Evolutionary conservation across 2,113 vertebrate genomes (phyloP), one percentile per base, ranked within the genome.

Genomic region (Corythoichthys haematopterus): DNA sequence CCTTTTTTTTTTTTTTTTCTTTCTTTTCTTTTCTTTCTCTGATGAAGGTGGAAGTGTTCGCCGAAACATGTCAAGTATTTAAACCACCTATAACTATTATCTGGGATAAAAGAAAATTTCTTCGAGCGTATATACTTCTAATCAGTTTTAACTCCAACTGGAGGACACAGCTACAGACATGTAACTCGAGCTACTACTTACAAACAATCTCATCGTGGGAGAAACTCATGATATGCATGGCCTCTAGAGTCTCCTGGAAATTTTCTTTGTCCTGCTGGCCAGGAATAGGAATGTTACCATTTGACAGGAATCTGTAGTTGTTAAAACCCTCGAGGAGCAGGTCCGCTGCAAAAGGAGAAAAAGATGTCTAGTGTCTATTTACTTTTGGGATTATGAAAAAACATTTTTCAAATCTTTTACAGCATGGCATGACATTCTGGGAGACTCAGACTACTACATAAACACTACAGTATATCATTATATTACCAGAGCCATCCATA

Each of bases 221-320:
- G 87, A 99, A 99, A 65, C 96, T 96, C 97, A 99, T 99, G 75
- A 99, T 99, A 72, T 95, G 94, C 97, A 99, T 98, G 37, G 97
- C 96, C 69, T 99, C 97, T 94, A 99, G 94, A 0, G 97, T 99
- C 84, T 99, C 97, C 86, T 99, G 97, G 62, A 98, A 99, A 82
- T 98, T 98, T 53, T 99, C 97, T 77, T 98, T 99, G 91, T 99
- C 97, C 79, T 98, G 96, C 35, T 99, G 97, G 6, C 97, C 97
- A 28, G 97, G 97, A 79, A 99, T 98, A 52, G 96, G 92, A 75
- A 98, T 91, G 83, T 98, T 97, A 59, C 97, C 97, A 8, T 99
- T 99, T 56, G 96, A 97, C 71, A 99, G 88, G 90, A 99, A 99
- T 53, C 95, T 93, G 89, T 99, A 99, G 87, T 90, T 94, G 90